Base-by-base conservation (phyloP, 2,888 invertebrate species). In the Stenodera caucasica region DNA sequence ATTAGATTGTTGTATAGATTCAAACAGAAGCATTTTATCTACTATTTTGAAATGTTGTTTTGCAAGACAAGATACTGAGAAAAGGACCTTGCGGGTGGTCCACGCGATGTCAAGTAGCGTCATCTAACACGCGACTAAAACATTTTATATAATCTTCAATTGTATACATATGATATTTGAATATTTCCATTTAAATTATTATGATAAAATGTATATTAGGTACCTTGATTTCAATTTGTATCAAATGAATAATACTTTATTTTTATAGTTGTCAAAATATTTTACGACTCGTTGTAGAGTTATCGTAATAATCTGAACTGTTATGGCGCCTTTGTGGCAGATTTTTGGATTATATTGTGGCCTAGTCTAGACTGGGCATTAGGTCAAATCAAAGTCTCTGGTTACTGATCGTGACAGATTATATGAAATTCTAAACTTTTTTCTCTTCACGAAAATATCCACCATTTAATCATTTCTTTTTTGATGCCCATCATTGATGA, bases 291-390 rank as follows among this genome's bases (percentile, higher is more conserved):
- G 40, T 50, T 57, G 40, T 56, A 54, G 30, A 57, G 63, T 60
- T 69, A 70, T 70, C 68, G 60, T 63, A 61, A 67, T 66, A 68
- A 70, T 70, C 70, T 68, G 63, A 60, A 55, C 55, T 55, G 35
- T 49, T 53, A 52, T 72, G 72, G 72, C 72, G 72, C 72, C 72
- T 66, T 52, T 45, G 58, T 57, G 55, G 57, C 69, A 66, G 66
- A 72, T 70, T 65, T 45, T 70, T 58, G 67, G 69, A 69, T 68
- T 70, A 68, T 64, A 56, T 67, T 67, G 67, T n/a, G 65, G 49
- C 5, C 64, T 52, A 67, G 70, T 71, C 72, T 71, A 71, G 72
- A 72, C 72, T 51, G 58, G 57, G 65, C 59, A 63, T 67, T 65
- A 68, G 59, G 55, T 59, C 52, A 45, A 23, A 45, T 45, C 61